These are phyloP conservation scores for Tamandua tetradactyla DNA, from an alignment of 2,797 vertebrate genomes.

Conservation along the genomic window DNA sequence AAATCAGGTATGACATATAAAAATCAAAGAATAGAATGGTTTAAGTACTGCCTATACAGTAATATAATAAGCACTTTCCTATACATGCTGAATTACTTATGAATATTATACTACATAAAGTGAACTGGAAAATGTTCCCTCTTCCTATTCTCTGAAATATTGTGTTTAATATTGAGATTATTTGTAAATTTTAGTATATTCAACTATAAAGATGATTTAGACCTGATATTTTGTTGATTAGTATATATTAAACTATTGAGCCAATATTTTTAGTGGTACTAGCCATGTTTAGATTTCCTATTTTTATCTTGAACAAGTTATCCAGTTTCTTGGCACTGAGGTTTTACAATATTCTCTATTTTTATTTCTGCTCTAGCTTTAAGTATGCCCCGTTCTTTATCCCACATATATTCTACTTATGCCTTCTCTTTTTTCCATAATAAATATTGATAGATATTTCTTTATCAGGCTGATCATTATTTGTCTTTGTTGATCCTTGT, in stretches of 20 bases:
- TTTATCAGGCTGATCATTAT: background rate
- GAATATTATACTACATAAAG: background rate
- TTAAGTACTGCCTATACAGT: too few species aligned
- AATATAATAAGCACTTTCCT: background rate
- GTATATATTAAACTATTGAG: background rate
- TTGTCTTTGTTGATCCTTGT: background rate
- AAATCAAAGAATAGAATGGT: too few species aligned
- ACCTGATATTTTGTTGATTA: background rate
- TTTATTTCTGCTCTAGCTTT: background rate
- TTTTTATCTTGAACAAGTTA: background rate
- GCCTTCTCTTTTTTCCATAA: background rate
- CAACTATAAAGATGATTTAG: background rate
- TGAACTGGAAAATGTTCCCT: background rate
- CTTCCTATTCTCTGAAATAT: background rate
- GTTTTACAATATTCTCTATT: background rate
- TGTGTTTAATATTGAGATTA: background rate
- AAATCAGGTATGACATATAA: too few species aligned
- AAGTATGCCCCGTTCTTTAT: background rate
- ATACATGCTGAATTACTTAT: background rate
- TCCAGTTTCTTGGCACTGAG: background rate
- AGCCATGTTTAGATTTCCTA: background rate
- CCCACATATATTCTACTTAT: too few species aligned
- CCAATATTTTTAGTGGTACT: background rate
- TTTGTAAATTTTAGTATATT: background rate
- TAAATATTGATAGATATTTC: background rate